Base-by-base conservation (phyloP, 2,797 vertebrate genomes). In the Poecile montanus region DNA sequence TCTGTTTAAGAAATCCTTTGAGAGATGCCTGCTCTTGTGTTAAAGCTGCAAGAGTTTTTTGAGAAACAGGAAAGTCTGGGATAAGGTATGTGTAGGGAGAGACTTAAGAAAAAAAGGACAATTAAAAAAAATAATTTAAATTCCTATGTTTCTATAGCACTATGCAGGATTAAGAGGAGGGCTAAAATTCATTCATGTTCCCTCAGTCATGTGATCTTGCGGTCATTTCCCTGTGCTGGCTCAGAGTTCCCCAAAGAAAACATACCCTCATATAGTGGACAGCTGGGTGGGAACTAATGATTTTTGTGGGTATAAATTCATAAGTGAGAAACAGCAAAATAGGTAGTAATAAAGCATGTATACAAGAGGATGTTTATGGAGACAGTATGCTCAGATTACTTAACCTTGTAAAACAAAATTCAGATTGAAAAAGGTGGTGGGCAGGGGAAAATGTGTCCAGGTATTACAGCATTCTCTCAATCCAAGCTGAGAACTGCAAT, bases 371-470 rank as follows among this genome's bases (percentile, higher is more conserved):
- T 74, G 36, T 71, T 93, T 88, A 89, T 72, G 57, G n/a, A 82
- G 45, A 26, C 18, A 77, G 38, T 65, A 74, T 76, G 18, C 57
- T 92, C 78, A 45, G 50, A 77, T 87, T 83, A 80, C 72, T 85
- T 93, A 95, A 91, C 54, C 75, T 85, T 91, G 75, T 83, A 75
- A 85, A 19, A 36, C 45, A 95, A 56, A 84, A 82, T 66, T 81
- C 62, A 60, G 30, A 40, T 26, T 71, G 53, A 58, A 58, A 86
- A 60, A 36, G 6, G 54, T 27, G 7, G 6, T 47, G 77, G 36
- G 38, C 44, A 79, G 81, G 50, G 76, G 42, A 53, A 93, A 85
- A 92, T 34, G 7, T 65, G 40, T 89, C 58, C 1, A 1, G 53
- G n/a, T 67, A 54, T 89, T 80, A 89, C 7, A 83, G 14, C 23